These are phyloP conservation scores for Muscina levida DNA, from an alignment of 2,888 invertebrate genomes.

Conservation along the genomic window DNA sequence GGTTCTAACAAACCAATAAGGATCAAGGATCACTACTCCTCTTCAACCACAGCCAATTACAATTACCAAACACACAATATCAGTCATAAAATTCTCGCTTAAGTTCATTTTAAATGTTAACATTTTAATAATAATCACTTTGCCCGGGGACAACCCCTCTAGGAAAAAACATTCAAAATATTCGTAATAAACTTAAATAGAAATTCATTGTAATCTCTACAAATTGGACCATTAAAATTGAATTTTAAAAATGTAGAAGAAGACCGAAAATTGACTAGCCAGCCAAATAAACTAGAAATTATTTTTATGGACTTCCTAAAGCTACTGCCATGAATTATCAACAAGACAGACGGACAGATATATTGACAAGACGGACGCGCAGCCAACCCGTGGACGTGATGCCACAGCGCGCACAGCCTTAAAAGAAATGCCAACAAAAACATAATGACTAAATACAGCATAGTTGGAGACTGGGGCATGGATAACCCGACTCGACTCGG, in stretches of 20 bases:
- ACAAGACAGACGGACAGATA: slow-evolving; percentile 1
- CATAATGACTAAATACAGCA: background rate
- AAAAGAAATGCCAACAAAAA: background rate
- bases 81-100: too few species aligned
- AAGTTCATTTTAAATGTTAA: too few species aligned
- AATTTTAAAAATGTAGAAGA: slow-evolving; percentile 25
- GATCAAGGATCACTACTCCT: too few species aligned
- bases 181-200: slow-evolving; percentile 3
- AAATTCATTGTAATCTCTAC: background rate
- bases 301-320: slow-evolving; percentile 29
- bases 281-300: background rate
- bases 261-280: slow-evolving; percentile 15
- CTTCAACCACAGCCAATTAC: too few species aligned
- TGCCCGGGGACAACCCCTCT: too few species aligned
- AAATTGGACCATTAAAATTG: slow-evolving; percentile 9
- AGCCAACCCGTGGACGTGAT: background rate
- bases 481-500: background rate
- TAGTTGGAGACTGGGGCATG: slow-evolving; percentile 9
- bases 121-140: too few species aligned
- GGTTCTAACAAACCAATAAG: too few species aligned
- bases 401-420: background rate
- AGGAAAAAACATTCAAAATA: background rate
- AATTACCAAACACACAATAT: too few species aligned
- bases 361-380: background rate
- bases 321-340: slow-evolving; percentile 1